Conservation (phyloP, 2,888 invertebrate species). For the Gryllus longicercus region DNA sequence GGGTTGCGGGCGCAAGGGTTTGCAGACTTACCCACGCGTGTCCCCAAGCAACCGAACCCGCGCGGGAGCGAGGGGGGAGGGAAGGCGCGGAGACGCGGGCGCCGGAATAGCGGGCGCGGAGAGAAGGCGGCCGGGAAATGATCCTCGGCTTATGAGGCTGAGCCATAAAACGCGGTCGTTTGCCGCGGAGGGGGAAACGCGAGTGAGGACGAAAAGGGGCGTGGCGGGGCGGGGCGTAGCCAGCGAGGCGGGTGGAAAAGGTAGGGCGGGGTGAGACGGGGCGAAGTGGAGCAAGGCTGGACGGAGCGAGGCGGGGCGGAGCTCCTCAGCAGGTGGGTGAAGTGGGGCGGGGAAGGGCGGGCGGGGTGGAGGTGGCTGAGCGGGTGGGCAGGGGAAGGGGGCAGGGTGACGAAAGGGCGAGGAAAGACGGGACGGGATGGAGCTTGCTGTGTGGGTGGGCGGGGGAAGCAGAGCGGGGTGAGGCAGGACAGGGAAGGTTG, state of each 20-base stretch:
- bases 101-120: neutral
- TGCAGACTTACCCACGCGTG: neutral
- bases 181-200: neutral
- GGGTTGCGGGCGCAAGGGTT: neutral
- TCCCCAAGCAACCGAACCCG: no score
- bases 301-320: no score
- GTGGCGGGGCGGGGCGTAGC: neutral
- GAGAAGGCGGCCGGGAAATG: slow-evolving; percentile 4
- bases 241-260: neutral
- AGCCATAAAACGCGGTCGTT: neutral
- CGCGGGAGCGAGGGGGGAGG: neutral
- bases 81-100: neutral
- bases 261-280: neutral
- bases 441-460: no score
- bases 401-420: no score
- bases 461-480: no score
- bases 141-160: slow-evolving; percentile 17
- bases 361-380: no score
- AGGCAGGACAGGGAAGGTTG: no score
- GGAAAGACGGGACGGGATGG: no score
- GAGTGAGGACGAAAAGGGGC: neutral
- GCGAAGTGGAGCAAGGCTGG: no score
- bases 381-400: no score
- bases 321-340: no score
- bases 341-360: no score